Evolutionary conservation across 1,140 invertebrate genomes (phyloP).

Genomic region (Cydia amplana): DNA sequence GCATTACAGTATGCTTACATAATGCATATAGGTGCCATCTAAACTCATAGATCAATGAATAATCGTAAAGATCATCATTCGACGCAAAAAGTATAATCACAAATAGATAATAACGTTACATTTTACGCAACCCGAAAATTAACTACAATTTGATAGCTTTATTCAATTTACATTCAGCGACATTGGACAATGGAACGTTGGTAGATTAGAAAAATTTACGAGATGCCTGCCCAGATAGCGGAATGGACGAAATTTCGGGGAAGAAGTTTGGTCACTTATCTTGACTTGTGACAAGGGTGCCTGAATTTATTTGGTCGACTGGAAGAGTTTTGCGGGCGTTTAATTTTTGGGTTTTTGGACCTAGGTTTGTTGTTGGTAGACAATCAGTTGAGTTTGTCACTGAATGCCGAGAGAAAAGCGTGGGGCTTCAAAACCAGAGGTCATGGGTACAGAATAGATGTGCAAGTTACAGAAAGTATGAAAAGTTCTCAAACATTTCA

Average conservation of each 20-base stretch:
- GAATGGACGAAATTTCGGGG: constrained; percentile 3
- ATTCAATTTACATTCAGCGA: constrained; percentile 25
- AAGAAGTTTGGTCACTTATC: constrained; percentile 51
- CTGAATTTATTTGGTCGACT: constrained; percentile 46
- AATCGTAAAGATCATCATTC: too few species aligned
- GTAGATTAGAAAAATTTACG: constrained; percentile 57
- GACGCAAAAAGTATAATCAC: background rate
- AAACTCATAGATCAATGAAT: too few species aligned
- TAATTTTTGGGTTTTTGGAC: background rate
- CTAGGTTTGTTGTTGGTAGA: background rate
- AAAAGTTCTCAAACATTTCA: background rate
- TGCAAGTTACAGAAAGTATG: background rate
- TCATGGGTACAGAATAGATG: too few species aligned
- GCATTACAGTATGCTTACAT: too few species aligned
- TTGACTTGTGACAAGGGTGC: constrained; percentile 50
- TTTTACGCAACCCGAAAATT: constrained; percentile 2
- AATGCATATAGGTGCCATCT: too few species aligned
- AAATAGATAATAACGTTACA: background rate
- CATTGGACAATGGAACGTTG: constrained; percentile 42
- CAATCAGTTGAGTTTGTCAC: too few species aligned
- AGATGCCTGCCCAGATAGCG: constrained; percentile 46
- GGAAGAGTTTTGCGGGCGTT: background rate
- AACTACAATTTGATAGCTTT: constrained; percentile 35
- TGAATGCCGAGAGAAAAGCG: too few species aligned
- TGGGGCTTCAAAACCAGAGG: too few species aligned